Conservation (phyloP, 1,140 invertebrate species). For the Parapsyche elsis region DNA sequence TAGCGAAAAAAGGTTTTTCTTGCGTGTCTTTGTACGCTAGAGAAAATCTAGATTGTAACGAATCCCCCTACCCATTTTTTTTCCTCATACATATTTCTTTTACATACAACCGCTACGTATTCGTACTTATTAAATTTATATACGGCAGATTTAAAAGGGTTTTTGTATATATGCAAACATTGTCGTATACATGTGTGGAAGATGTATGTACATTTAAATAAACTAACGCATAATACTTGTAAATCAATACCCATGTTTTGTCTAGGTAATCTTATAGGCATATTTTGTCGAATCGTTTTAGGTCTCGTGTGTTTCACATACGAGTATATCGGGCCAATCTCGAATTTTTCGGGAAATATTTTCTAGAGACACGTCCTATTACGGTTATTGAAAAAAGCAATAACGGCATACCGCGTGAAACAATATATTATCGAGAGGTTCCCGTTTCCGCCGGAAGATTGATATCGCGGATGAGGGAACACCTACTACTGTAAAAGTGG, state of each 20-base stretch:
- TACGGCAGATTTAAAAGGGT: too few relatives aligned
- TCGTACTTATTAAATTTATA: too few relatives aligned
- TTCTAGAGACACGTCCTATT: background rate
- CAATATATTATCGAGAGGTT: conserved; percentile 24
- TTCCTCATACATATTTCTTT: background rate
- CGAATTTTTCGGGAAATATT: background rate
- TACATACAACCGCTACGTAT: too few relatives aligned
- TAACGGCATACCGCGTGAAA: conserved; percentile 28
- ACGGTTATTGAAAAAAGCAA: conserved; percentile 34
- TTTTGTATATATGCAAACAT: too few relatives aligned
- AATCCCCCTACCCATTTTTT: background rate
- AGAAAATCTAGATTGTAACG: background rate
- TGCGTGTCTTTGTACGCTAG: background rate
- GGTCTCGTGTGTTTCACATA: background rate
- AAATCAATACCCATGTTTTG: too few relatives aligned
- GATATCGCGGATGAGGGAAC: conserved; percentile 36
- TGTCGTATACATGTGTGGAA: too few relatives aligned
- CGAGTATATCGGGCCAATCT: background rate
- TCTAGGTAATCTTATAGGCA: too few relatives aligned
- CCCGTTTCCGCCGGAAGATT: conserved; percentile 17
- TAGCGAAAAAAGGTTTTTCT: background rate
- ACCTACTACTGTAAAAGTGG: background rate
- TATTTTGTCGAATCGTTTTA: background rate
- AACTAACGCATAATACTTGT: too few relatives aligned
- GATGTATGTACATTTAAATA: too few relatives aligned